Conservation (phyloP, 2,888 invertebrate species). For the Stegophylla sp. region DNA sequence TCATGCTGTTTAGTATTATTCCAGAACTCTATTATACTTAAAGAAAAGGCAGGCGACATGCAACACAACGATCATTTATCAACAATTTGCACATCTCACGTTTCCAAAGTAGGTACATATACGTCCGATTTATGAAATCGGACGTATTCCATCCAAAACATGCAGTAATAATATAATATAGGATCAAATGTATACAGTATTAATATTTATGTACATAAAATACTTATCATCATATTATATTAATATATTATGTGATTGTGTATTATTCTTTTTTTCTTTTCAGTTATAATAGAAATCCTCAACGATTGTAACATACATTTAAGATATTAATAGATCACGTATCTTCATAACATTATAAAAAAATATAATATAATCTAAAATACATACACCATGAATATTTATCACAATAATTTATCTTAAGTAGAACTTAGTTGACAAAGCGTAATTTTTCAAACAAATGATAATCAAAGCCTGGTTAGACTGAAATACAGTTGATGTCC, state of each 20-base stretch:
- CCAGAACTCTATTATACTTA: slow-evolving; percentile 18
- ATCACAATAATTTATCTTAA: too few species aligned
- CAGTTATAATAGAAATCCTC: neutral
- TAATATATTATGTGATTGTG: neutral
- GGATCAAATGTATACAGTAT: neutral
- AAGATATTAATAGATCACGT: too few species aligned
- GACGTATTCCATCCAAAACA: neutral
- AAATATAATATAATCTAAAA: too few species aligned
- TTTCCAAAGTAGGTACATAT: slow-evolving; percentile 20
- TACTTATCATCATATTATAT: neutral
- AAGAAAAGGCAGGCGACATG: neutral
- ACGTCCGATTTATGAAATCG: too few species aligned
- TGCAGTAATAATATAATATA: neutral
- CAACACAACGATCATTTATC: slow-evolving; percentile 35
- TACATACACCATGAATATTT: too few species aligned
- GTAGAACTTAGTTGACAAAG: too few species aligned
- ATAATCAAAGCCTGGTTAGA: too few species aligned
- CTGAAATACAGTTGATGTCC: too few species aligned
- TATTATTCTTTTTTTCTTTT: neutral
- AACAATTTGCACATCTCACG: slow-evolving; percentile 30
- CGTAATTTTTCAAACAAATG: too few species aligned
- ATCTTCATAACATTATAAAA: too few species aligned
- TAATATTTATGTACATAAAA: neutral
- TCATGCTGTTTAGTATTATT: neutral
- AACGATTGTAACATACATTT: neutral